phyloP scores from a whole-genome alignment of 1,140 invertebrate genomes.

The Cataglyphis hispanica region DNA sequence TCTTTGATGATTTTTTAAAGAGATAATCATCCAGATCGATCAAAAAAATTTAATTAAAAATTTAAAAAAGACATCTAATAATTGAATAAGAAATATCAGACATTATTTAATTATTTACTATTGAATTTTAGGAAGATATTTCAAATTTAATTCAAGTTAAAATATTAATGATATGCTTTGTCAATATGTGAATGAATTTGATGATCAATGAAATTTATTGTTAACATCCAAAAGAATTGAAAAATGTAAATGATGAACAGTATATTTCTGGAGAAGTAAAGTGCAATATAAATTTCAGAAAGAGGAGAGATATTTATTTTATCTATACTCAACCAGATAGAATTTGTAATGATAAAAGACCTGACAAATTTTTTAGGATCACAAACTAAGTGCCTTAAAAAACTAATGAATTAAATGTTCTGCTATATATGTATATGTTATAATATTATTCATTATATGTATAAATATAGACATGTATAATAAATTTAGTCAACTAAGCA shows the following conservation, averaged over 20 bases:
- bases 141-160: neutral
- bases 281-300: neutral
- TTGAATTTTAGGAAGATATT: neutral
- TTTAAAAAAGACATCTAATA: neutral
- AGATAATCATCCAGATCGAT: neutral
- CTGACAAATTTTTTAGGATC: neutral
- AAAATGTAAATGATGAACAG: neutral
- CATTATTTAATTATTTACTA: neutral
- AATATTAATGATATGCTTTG: neutral
- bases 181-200: neutral
- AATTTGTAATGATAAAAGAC: neutral
- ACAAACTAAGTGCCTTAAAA: conserved; percentile 15
- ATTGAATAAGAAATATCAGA: neutral
- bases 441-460: neutral
- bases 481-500: neutral
- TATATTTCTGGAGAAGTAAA: neutral
- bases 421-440: neutral
- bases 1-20: neutral
- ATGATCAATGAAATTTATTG: neutral
- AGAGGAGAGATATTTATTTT: neutral
- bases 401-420: neutral
- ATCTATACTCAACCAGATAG: neutral
- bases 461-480: neutral
- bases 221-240: neutral
- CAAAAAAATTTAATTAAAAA: neutral